Evolutionary conservation across 2,888 invertebrate genomes (phyloP), one percentile per base, ranked within the genome.

Genomic region (Trimorus sp.): DNA sequence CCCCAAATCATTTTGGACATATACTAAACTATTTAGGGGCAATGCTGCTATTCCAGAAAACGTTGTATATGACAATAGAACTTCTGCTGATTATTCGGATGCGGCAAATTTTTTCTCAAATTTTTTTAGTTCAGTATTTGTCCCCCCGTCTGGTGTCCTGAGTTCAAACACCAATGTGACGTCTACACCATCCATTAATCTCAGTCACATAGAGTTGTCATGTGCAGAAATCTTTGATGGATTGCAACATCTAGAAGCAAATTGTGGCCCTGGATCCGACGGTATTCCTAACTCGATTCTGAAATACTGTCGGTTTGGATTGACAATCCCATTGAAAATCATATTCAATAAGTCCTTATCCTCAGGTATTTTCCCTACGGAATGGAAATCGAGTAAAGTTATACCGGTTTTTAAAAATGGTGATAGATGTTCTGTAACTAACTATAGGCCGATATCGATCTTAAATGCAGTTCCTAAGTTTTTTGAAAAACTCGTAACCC

Each of bases 381-480:
- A 11, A 1, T 45, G 45, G 45, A 45, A 45, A 45, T 4, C 26
- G 12, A 45, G 12, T 45, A 9, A 12, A 9, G 45, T 45, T 7
- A 45, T 12, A 1, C 45, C 45, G 1, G 45, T 45, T 45, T 45
- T 4, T 45, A 45, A 45, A 45, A 45, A 45, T 1, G 45, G 45
- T 11, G 45, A 45, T 6, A 45, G 6, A 45, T 4, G 2, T 45
- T 1, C 45, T 45, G 51, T 51, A 8, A 51, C 51, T 2, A 54
- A 54, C 8, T 36, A 16, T 36, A 54, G 54, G 9, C 36, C 54
- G 5, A 54, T 54, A 26, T 26, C 54, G 8, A 54, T 26, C 9
- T 9, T 54, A 1, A 54, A 54, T 54, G 38, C 12, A 7, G 12
- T 58, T 12, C 58, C 58, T 7, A 58, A 58, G n/a, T 38, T 58